Evolutionary conservation across 2,888 invertebrate species (phyloP), one percentile per base, ranked within the genome.

Genomic region (Xanthia togata): DNA sequence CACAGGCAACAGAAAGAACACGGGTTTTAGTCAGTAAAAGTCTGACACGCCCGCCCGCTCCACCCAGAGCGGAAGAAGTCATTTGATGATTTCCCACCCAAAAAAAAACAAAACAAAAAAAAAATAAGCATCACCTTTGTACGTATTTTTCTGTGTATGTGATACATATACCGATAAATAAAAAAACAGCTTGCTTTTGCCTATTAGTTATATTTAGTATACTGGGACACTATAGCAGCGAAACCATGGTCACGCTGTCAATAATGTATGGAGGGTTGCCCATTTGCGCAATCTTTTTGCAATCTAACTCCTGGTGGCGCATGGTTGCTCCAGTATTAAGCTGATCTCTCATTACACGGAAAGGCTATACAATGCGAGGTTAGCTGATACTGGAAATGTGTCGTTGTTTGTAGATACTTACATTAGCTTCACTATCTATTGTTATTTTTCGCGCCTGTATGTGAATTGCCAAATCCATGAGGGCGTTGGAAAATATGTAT

Each of bases 401-500:
- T 35, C 50, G 9, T 50, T 23, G 4, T 14, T 12, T 47, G 20
- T 47, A 20, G 23, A n/a, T 67, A 50, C 80, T 65, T 57, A 78
- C 78, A 62, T 26, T 59, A 12, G 31, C n/a, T n/a, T 60, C 8
- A 26, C n/a, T 47, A n/a, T 67, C 73, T 12, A 50, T 41, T 31
- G 38, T 62, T 23, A 78, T 79, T n/a, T 14, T 78, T 35, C 55
- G 50, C 4, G 53, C 23, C 20, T 79, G 65, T 67, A 55, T 47
- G 41, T 78, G 78, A 41, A 78, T 67, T 2, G 9, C n/a, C 55
- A 67, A 0, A 62, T 78, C 78, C 38, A 73, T 1, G 5, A 78
- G 31, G 0, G 55, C 8, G 6, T 78, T 78, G 17, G 60, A 55
- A 47, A 78, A 78, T 38, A 79, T 67, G 14, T 78, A 79, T 5